Base-by-base conservation (phyloP, 2,888 invertebrate genomes). In the Brachyopa scutellaris region DNA sequence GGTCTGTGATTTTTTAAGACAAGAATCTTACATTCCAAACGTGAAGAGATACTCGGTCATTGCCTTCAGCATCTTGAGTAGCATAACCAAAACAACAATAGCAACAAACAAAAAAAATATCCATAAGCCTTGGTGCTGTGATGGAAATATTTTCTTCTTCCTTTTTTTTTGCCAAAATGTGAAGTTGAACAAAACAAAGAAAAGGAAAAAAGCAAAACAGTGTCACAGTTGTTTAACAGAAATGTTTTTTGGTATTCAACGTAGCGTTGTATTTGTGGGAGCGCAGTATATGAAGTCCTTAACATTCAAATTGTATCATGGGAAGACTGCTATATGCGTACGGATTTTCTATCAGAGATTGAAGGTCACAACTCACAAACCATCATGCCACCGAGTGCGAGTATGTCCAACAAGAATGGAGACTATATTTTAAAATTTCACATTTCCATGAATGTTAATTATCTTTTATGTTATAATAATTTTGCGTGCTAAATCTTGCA, bases 261-360 rank as follows among this genome's bases (percentile, higher is more conserved):
- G 55, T 73, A 47, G 53, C 66, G 73, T n/a, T 73, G 79, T 79
- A 53, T 61, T 73, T 66, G 55, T 73, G 74, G 61, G 66, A 51
- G 72, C n/a, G n/a, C n/a, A n/a, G n/a, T 45, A 15, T 61, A 31
- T 61, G n/a, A n/a, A 61, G 59, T 11, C 55, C 62, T 62, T 61
- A 79, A 47, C 55, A 67, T 79, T 61, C 79, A 79, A 55, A 47
- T 67, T n/a, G n/a, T 74, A 55, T 67, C 73, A 73, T 61, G 79
- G 67, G 55, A 31, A 26, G 40, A 19, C 55, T 67, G 73, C 45
- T 38, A 53, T 53, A 61, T 23, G 59, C 45, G n/a, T n/a, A n/a
- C n/a, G n/a, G n/a, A n/a, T 31, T 67, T 36, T 47, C 51, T 55
- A 40, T 70, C 45, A 59, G 57, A 53, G 23, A 15, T 55, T 40